Conservation (phyloP, 2,113 vertebrate species). For the Xenopus borealis region DNA sequence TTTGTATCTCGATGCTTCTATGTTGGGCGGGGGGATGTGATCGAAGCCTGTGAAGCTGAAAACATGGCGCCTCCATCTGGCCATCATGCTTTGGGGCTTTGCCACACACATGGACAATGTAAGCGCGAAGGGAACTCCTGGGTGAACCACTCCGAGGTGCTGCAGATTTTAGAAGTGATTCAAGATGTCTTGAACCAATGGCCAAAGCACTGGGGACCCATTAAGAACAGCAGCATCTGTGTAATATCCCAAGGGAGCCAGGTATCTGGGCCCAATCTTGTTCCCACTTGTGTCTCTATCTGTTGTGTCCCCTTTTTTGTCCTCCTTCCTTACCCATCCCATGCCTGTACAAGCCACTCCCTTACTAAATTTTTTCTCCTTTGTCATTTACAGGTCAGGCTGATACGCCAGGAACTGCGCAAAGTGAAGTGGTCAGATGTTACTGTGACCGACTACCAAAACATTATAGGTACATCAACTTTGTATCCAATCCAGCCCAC, state of each 20-base stretch:
- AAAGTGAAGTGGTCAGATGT: constrained; percentile 60
- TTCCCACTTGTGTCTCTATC: neutral
- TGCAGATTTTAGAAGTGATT: constrained; percentile 70
- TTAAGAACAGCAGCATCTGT: constrained; percentile 68
- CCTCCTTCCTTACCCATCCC: neutral
- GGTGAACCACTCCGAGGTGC: constrained; percentile 71
- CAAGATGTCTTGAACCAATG: constrained; percentile 63
- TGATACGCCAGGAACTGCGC: constrained; percentile 65
- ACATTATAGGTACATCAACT: constrained; percentile 77
- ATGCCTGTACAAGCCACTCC: too few species aligned
- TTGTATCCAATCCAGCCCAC: neutral
- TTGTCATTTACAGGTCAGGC: constrained; percentile 56
- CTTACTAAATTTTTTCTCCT: neutral
- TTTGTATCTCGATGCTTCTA: constrained; percentile 87
- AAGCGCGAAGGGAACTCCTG: constrained; percentile 69
- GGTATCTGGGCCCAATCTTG: constrained; percentile 63
- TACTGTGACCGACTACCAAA: constrained; percentile 76
- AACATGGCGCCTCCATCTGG: constrained; percentile 63
- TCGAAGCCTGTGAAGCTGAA: constrained; percentile 66
- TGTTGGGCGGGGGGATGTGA: constrained; percentile 64
- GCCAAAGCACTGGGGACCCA: constrained; percentile 73
- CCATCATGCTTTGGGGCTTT: constrained; percentile 72
- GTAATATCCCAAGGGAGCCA: constrained; percentile 79
- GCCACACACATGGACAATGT: constrained; percentile 72
- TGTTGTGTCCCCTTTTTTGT: neutral